Percentiles rank a stretch among this genome's conserved stretches.
Evolutionary conservation across 2,797 vertebrate genomes (phyloP).

Genomic region (Eremophila alpestris): DNA sequence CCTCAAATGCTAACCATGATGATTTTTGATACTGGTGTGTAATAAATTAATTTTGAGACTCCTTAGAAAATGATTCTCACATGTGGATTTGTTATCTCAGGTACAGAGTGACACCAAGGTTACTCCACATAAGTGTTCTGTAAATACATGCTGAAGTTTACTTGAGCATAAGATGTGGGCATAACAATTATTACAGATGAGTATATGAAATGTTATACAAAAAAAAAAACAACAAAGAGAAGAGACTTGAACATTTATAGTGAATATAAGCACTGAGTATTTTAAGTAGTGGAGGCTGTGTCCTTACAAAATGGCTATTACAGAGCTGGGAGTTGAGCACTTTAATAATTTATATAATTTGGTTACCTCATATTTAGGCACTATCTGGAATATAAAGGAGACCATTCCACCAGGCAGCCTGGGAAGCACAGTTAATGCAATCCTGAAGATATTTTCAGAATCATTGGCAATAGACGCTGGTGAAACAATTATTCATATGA

Average conservation of each 20-base stretch:
- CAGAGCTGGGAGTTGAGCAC: background rate
- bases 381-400: constrained; percentile 91
- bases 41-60: background rate
- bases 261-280: background rate
- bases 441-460: constrained; percentile 84
- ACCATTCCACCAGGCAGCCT: constrained; percentile 83
- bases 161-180: background rate
- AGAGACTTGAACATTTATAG: background rate
- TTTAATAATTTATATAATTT: background rate
- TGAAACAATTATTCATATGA: constrained; percentile 80
- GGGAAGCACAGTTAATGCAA: constrained; percentile 84
- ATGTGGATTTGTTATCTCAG: background rate
- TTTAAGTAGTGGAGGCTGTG: background rate
- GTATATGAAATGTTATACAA: background rate
- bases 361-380: constrained; percentile 74
- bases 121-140: background rate
- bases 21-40: background rate
- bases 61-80: background rate
- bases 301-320: background rate
- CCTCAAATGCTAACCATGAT: background rate
- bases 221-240: background rate
- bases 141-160: background rate
- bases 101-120: background rate
- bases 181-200: background rate
- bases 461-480: constrained; percentile 85